Conservation (phyloP, 2,113 vertebrate species). For the Anguilla rostrata region DNA sequence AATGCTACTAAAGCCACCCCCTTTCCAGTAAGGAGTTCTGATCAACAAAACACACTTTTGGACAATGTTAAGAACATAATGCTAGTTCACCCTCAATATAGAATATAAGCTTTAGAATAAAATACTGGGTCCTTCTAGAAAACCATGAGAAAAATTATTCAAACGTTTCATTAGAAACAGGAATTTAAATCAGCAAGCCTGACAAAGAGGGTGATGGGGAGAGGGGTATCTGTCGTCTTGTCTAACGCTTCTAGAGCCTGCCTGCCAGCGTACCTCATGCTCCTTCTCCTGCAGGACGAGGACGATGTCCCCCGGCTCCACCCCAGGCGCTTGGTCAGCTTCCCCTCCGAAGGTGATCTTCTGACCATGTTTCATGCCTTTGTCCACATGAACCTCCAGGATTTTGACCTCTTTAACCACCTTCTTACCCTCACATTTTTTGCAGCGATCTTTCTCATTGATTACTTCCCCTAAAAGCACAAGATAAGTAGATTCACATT, state of each 20-base stretch:
- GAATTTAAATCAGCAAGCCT: too few species aligned
- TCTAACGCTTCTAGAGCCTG: too few species aligned
- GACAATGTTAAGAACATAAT: too few species aligned
- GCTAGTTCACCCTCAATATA: too few species aligned
- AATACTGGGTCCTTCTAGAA: too few species aligned
- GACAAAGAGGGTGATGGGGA: too few species aligned
- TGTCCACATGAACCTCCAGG: conserved; percentile 97
- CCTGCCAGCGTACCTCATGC: conserved; percentile 78
- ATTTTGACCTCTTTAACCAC: conserved; percentile 98
- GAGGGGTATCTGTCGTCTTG: too few species aligned
- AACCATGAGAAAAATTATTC: too few species aligned
- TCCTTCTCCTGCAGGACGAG: conserved; percentile 96
- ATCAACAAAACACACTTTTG: background rate
- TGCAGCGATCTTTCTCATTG: conserved; percentile 98
- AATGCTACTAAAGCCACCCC: background rate
- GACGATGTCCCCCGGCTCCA: conserved; percentile 95
- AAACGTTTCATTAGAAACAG: too few species aligned
- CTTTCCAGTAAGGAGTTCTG: background rate
- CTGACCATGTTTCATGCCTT: conserved; percentile 98
- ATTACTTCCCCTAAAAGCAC: conserved; percentile 89
- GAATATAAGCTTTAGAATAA: too few species aligned
- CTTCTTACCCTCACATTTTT: conserved; percentile 98
- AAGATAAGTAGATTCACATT: background rate
- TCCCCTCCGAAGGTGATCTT: conserved; percentile 97
- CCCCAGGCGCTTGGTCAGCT: conserved; percentile 94